These are phyloP conservation scores for Tipula helvola DNA, from an alignment of 2,888 invertebrate species.

Conservation along the genomic window DNA sequence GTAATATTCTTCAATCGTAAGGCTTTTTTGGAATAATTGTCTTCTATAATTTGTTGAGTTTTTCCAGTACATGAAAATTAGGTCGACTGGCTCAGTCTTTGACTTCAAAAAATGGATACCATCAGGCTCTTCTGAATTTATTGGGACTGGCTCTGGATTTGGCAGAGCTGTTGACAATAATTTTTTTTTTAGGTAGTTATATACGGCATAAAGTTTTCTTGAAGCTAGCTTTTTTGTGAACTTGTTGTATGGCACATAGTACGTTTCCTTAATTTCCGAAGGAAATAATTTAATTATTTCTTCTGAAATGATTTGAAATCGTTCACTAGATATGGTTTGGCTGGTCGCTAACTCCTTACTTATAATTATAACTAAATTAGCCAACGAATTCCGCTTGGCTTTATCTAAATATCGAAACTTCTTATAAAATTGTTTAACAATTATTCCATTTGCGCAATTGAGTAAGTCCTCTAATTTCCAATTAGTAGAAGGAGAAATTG, in stretches of 20 bases:
- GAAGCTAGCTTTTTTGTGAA: background rate
- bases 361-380: background rate
- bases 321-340: background rate
- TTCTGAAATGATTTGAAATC: background rate
- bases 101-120: background rate
- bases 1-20: background rate
- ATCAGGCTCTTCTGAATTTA: background rate
- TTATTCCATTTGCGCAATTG: background rate
- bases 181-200: background rate
- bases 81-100: background rate
- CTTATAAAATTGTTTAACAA: background rate
- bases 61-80: background rate
- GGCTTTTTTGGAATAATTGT: background rate
- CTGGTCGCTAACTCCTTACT: background rate
- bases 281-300: background rate
- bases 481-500: background rate
- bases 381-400: background rate
- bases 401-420: background rate
- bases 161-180: background rate
- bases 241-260: background rate
- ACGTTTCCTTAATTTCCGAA: background rate
- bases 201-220: background rate
- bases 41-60: background rate
- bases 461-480: background rate
- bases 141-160: background rate